Percentiles rank a stretch among this genome's conserved stretches.
These are phyloP conservation scores for Phengaris alcon DNA, from an alignment of 2,888 invertebrate species.

Conservation along the genomic window DNA sequence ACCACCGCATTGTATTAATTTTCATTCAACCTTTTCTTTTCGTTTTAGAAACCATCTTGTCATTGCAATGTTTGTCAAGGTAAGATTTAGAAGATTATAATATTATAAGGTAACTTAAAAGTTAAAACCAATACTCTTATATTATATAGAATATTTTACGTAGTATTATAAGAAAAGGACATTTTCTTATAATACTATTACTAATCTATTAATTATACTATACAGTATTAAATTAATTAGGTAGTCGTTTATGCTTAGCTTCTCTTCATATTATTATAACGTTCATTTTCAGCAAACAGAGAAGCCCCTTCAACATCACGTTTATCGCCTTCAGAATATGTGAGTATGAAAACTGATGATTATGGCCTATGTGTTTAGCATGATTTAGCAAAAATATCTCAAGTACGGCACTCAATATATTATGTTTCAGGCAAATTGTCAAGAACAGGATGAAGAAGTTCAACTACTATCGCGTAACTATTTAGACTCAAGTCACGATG, in stretches of 20 bases:
- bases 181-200: too few species aligned
- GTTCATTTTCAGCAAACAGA: neutral
- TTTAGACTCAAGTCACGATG: neutral
- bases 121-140: too few species aligned
- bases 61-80: conserved; percentile 16
- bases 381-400: too few species aligned
- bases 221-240: neutral
- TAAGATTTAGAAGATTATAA: neutral
- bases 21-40: neutral
- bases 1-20: neutral
- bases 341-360: neutral
- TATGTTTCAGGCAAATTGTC: neutral
- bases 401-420: too few species aligned
- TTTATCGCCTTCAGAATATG: neutral
- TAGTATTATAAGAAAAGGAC: too few species aligned
- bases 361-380: too few species aligned
- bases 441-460: conserved; percentile 1
- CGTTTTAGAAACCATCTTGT: neutral
- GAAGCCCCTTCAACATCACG: neutral
- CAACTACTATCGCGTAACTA: neutral
- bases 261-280: too few species aligned
- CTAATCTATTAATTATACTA: too few species aligned
- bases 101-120: too few species aligned
- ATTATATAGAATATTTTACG: too few species aligned
- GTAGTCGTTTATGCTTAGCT: neutral